Percentiles rank a stretch among this genome's conserved stretches.
Evolutionary conservation across 2,888 invertebrate genomes (phyloP).

Genomic region (Laspeyria flexula): DNA sequence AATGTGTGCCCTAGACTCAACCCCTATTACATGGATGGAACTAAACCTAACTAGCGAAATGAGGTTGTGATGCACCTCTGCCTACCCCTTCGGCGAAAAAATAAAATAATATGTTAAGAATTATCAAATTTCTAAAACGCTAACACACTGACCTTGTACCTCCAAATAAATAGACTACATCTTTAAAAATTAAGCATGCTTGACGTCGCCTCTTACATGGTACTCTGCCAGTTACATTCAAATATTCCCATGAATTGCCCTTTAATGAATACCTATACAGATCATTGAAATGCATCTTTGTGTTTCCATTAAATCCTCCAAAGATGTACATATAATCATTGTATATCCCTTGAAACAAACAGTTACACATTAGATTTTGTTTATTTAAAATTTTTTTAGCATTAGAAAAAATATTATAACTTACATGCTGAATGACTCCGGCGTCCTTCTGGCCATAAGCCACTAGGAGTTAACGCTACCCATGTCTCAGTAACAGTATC

Average conservation of each 20-base stretch:
- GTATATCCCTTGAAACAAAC: constrained; percentile 89
- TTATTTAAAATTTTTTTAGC: too few relatives aligned
- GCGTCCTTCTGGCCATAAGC: constrained; percentile 91
- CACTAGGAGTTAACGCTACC: constrained; percentile 86
- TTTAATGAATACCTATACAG: constrained; percentile 90
- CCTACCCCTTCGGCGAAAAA: too few relatives aligned
- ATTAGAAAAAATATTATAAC: constrained; percentile 51
- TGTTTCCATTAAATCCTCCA: constrained; percentile 94
- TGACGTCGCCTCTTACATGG: constrained; percentile 90
- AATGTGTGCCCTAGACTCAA: too few relatives aligned
- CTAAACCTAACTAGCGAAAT: too few relatives aligned
- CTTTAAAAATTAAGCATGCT: constrained; percentile 91
- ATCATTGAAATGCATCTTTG: constrained; percentile 93
- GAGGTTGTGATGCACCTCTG: too few relatives aligned
- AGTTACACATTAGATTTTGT: too few relatives aligned
- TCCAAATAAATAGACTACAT: constrained; percentile 94
- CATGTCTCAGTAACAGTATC: constrained; percentile 90
- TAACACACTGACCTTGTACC: constrained; percentile 90
- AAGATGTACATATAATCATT: constrained; percentile 93
- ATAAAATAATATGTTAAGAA: too few relatives aligned
- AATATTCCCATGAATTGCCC: constrained; percentile 86
- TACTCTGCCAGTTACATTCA: constrained; percentile 86
- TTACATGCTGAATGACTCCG: constrained; percentile 97
- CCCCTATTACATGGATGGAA: too few relatives aligned
- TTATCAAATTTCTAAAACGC: too few relatives aligned